A percentile compares a stretch with the other conserved stretches of the same genome.
Evolutionary conservation across 2,113 vertebrate species (phyloP).

Genomic region (Crocuta crocuta): DNA sequence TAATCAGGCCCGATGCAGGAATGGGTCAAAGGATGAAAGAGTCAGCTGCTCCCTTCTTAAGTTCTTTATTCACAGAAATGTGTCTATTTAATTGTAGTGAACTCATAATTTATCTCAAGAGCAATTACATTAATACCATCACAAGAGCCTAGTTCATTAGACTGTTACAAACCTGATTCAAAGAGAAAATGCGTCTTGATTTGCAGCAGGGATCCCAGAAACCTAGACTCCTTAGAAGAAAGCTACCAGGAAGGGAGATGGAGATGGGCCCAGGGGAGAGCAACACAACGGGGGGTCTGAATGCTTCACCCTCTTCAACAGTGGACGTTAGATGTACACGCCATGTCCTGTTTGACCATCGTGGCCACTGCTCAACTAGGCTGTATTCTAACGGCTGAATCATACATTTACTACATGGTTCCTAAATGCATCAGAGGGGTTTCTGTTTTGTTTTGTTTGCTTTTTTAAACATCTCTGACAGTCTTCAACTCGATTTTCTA

Average conservation of each 20-base stretch:
- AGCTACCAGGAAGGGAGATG: background rate
- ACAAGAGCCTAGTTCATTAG: background rate
- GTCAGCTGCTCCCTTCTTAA: background rate
- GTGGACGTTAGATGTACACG: background rate
- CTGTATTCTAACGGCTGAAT: background rate
- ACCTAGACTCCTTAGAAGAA: background rate
- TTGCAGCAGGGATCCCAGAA: background rate
- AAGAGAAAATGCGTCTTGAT: background rate
- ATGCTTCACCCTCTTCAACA: background rate
- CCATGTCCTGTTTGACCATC: background rate
- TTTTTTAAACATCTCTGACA: background rate
- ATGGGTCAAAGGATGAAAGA: background rate
- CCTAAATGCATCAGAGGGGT: background rate
- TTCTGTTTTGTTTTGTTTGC: background rate
- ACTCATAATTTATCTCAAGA: constrained; percentile 28
- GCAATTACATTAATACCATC: background rate
- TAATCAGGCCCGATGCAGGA: background rate
- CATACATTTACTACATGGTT: background rate
- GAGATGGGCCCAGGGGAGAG: background rate
- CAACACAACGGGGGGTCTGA: background rate
- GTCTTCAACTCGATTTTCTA: background rate
- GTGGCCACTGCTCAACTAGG: background rate
- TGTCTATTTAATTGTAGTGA: background rate
- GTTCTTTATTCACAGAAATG: background rate
- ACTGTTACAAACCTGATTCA: background rate